Percentiles rank a stretch among this genome's conserved stretches.
These are phyloP conservation scores for Mechanitis messenoides DNA, from an alignment of 2,888 invertebrate genomes.

Conservation along the genomic window DNA sequence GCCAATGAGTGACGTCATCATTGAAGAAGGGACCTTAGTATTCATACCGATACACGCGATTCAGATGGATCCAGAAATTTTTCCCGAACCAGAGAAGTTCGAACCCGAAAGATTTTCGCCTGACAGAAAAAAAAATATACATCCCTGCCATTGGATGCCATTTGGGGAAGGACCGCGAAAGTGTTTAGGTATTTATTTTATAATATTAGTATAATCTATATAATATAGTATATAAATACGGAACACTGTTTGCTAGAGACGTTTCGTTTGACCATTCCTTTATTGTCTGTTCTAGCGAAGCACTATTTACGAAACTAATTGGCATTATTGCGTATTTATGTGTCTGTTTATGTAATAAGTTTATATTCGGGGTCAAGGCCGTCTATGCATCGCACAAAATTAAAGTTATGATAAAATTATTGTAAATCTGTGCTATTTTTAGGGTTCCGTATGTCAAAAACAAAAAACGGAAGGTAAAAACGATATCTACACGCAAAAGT, in stretches of 20 bases:
- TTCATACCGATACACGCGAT: constrained; percentile 76
- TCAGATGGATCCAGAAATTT: constrained; percentile 78
- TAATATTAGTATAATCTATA: too few species aligned
- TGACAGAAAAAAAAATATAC: constrained; percentile 69
- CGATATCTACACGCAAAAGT: too few species aligned
- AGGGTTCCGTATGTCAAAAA: too few species aligned
- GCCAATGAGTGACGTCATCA: constrained; percentile 57
- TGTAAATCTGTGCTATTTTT: not conserved
- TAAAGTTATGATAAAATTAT: constrained; percentile 4
- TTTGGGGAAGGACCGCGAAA: constrained; percentile 77
- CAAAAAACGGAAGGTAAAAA: too few species aligned
- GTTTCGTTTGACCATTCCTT: too few species aligned
- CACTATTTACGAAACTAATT: constrained; percentile 3
- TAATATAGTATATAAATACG: too few species aligned
- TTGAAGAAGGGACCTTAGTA: constrained; percentile 69
- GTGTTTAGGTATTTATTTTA: constrained; percentile 65
- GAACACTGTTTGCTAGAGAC: too few species aligned
- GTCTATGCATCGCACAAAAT: not conserved
- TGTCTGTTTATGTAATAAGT: constrained; percentile 6
- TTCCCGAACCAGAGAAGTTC: constrained; percentile 78
- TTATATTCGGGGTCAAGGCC: constrained; percentile 1
- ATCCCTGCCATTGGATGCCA: constrained; percentile 73
- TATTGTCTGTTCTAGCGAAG: too few species aligned
- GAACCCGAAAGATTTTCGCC: constrained; percentile 78
- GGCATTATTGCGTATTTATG: not conserved